phyloP scores from a whole-genome alignment of 2,113 vertebrate species.

The Oryzias woworae region DNA sequence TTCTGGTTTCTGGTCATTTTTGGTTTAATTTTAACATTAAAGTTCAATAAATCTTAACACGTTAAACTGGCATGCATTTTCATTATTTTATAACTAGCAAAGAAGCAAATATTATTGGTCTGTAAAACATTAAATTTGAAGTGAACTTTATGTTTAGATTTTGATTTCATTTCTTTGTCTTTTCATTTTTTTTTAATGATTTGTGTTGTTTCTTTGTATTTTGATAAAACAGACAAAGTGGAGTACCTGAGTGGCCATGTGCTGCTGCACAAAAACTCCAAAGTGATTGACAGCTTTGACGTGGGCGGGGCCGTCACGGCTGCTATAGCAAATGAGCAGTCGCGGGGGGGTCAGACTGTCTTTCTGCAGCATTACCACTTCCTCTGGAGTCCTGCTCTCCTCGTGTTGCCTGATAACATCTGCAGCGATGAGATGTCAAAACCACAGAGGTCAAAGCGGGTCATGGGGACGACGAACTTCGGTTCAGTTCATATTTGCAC shows the following conservation, averaged over 20 bases:
- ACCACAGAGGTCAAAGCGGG: background rate
- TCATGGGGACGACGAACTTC: too few relatives aligned
- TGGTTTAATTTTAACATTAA: too few relatives aligned
- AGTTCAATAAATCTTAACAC: too few relatives aligned
- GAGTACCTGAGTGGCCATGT: constrained; percentile 76
- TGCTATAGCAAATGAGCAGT: constrained; percentile 79
- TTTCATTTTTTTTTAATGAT: too few relatives aligned
- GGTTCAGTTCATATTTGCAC: constrained; percentile 33
- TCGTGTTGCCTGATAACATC: constrained; percentile 51
- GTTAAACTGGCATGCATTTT: too few relatives aligned
- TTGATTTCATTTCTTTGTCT: background rate
- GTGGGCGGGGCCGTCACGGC: constrained; percentile 71
- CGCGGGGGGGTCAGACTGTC: constrained; percentile 57
- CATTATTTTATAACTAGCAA: too few relatives aligned
- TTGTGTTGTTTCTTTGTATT: too few relatives aligned
- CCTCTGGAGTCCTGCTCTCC: constrained; percentile 44
- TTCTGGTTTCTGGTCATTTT: too few relatives aligned
- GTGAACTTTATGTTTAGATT: background rate
- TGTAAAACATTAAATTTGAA: too few relatives aligned
- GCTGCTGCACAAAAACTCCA: constrained; percentile 77
- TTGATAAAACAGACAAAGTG: background rate
- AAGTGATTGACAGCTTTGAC: constrained; percentile 72
- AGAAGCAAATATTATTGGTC: too few relatives aligned
- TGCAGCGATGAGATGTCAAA: constrained; percentile 14
- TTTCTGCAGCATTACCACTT: constrained; percentile 24